Base-by-base conservation (phyloP, 2,888 invertebrate species). In the Oasisia sp. region DNA sequence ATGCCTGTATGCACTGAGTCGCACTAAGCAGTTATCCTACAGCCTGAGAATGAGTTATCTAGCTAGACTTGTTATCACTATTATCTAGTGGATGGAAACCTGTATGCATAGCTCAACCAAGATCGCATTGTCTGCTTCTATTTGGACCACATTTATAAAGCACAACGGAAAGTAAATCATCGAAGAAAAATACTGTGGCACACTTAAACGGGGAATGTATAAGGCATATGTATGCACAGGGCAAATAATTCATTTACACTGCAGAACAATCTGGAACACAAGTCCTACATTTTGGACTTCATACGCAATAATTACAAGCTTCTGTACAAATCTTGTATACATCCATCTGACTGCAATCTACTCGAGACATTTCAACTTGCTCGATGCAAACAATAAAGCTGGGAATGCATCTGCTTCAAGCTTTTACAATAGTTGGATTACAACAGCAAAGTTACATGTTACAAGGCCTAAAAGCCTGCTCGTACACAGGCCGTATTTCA, bases 101-200 rank as follows among this genome's bases (percentile, higher is more conserved):
- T 74, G 74, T 74, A 74, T 74, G 74, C 74, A 74, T 74, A 74
- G 74, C 74, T 74, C 74, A 74, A 27, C 74, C 74, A 27, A n/a
- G 19, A 19, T 74, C 0, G 74, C n/a, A 74, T 74, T 2, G 5
- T 74, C n/a, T 27, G 27, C 74, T 27, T 74, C 27, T 74, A 27
- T 74, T 74, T 74, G 74, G 74, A 74, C 74, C 74, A 74, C 74
- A 74, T 74, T 74, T 74, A 74, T 74, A 74, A 74, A 74, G 74
- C 74, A 74, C 19, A 27, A 19, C 7, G 74, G 74, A 74, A 74
- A 74, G 27, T 74, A 74, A 74, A n/a, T 74, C 74, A n/a, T 74
- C 74, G 2, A 74, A 74, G 74, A 74, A 74, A 74, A 3, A 19
- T 74, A 74, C 74, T 74, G 74, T n/a, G 27, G 74, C 74, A 74